A percentile compares a stretch with the other conserved stretches of the same genome.
Evolutionary conservation across 1,140 invertebrate genomes (phyloP).

Genomic region (Bombus cullumanus): DNA sequence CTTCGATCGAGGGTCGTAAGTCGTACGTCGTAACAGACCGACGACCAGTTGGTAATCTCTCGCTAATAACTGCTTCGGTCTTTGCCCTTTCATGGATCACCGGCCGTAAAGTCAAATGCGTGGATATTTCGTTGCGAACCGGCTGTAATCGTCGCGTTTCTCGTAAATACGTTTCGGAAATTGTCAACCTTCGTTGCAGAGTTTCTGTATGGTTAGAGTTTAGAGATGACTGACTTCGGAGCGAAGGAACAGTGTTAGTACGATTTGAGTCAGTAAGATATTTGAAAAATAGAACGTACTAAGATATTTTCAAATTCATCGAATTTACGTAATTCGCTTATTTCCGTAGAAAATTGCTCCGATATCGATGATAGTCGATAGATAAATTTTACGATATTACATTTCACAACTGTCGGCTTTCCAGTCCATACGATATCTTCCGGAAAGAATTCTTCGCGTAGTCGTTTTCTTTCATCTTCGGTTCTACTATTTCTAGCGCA

Average conservation of each 20-base stretch:
- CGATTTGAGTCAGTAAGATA: background rate
- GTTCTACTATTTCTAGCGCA: too few relatives aligned
- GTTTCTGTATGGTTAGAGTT: background rate
- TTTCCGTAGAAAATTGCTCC: too few relatives aligned
- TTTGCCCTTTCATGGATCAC: conserved; percentile 26
- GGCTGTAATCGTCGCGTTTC: background rate
- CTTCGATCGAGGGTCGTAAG: conserved; percentile 6
- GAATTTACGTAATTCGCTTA: too few relatives aligned
- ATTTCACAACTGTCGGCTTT: too few relatives aligned
- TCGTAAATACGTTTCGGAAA: background rate
- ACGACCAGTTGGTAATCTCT: conserved; percentile 7
- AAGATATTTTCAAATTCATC: too few relatives aligned
- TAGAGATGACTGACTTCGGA: background rate
- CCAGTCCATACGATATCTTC: too few relatives aligned
- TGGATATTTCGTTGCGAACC: background rate
- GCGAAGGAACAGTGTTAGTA: background rate
- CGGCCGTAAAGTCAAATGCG: background rate
- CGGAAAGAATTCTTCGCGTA: too few relatives aligned
- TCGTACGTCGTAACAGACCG: conserved; percentile 25
- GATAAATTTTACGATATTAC: too few relatives aligned
- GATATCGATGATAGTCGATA: too few relatives aligned
- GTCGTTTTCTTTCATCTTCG: too few relatives aligned
- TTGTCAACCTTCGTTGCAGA: background rate
- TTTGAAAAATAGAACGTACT: too few relatives aligned
- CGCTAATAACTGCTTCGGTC: conserved; percentile 15